Conservation (phyloP, 2,797 vertebrate genomes). For the Rhinatrema bivittatum region DNA sequence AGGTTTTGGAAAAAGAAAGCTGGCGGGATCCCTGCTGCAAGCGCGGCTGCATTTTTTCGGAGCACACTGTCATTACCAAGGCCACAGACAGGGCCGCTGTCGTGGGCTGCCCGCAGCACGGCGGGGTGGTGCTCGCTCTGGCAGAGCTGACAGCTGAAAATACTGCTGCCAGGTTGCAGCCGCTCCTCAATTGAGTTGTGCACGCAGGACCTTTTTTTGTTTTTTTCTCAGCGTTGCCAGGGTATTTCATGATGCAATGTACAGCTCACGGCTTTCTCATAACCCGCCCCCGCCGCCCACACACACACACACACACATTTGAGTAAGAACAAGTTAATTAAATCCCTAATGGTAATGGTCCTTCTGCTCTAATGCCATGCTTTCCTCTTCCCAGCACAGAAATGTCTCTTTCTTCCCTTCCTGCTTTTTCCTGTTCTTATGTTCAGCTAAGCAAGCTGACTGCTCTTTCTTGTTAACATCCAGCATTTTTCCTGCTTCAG, state of each 20-base stretch:
- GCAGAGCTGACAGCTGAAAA: slow-evolving; percentile 23
- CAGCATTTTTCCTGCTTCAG: too few species aligned
- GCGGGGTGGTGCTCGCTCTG: not conserved
- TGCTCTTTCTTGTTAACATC: too few species aligned
- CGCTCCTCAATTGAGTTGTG: slow-evolving; percentile 36
- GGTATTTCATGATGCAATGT: not conserved
- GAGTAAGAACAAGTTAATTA: slow-evolving; percentile 35
- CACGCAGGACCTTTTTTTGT: slow-evolving; percentile 36
- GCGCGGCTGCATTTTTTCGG: too few species aligned
- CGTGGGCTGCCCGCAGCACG: not conserved
- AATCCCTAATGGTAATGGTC: slow-evolving; percentile 35
- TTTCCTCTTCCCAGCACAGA: too few species aligned
- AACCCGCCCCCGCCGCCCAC: too few species aligned
- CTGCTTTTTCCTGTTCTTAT: too few species aligned
- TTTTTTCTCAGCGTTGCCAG: slow-evolving; percentile 40
- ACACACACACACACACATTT: too few species aligned
- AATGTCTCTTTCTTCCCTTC: too few species aligned
- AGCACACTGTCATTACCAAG: not conserved
- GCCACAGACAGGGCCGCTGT: not conserved
- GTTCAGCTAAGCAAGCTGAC: too few species aligned
- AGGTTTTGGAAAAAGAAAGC: too few species aligned
- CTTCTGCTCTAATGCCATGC: too few species aligned
- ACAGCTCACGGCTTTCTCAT: slow-evolving; percentile 27
- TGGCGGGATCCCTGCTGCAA: too few species aligned
- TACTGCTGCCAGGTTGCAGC: slow-evolving; percentile 21